These are phyloP conservation scores for Diploscapter pachys DNA, from an alignment of 1,140 invertebrate genomes.

Conservation along the genomic window DNA sequence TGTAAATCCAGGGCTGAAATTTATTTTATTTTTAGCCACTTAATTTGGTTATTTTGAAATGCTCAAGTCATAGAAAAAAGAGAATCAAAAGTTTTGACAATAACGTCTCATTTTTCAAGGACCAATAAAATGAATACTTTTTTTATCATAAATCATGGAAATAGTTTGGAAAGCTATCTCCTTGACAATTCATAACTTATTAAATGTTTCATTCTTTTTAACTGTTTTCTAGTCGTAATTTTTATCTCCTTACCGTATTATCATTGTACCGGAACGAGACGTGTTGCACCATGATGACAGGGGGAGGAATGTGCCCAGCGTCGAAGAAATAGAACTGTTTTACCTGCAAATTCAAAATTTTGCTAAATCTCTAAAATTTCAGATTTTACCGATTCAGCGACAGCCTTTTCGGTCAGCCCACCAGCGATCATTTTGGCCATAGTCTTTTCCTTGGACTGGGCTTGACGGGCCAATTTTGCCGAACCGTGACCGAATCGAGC, in stretches of 20 bases:
- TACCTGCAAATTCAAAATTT: constrained; percentile 19
- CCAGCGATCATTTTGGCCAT: constrained; percentile 97
- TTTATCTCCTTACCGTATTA: constrained; percentile 60
- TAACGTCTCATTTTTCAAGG: not conserved
- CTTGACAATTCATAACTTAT: too few species aligned
- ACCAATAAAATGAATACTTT: too few species aligned
- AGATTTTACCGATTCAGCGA: constrained; percentile 72
- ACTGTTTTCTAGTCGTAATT: too few species aligned
- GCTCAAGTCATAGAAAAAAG: not conserved
- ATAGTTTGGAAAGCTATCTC: too few species aligned
- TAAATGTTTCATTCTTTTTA: too few species aligned
- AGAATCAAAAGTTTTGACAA: constrained; percentile 3
- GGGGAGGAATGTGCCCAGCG: constrained; percentile 91
- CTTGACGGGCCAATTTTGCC: constrained; percentile 93
- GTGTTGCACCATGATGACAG: constrained; percentile 97
- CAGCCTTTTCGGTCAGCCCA: constrained; percentile 89
- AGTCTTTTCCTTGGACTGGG: constrained; percentile 98
- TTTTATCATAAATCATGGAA: too few species aligned
- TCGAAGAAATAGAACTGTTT: constrained; percentile 79
- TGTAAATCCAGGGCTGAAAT: constrained; percentile 83
- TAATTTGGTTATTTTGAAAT: not conserved
- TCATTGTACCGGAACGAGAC: constrained; percentile 92
- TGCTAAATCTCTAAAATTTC: constrained; percentile 8
- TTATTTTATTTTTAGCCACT: not conserved
- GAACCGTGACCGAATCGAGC: constrained; percentile 98